Evolutionary conservation across 2,888 invertebrate species (phyloP).

Genomic region (Lepidocyrtinus sp.): DNA sequence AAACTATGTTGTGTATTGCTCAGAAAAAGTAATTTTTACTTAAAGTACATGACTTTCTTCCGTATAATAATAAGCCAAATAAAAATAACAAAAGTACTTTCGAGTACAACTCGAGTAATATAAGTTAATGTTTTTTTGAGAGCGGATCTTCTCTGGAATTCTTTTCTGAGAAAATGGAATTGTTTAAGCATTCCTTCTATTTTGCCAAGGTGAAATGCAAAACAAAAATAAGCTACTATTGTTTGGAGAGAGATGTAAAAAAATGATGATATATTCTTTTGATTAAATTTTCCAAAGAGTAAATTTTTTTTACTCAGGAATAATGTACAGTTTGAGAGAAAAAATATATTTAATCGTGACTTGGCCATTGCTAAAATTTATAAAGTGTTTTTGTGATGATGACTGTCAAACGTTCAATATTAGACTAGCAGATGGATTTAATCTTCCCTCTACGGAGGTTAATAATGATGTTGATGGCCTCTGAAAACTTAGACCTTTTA

Average conservation of each 20-base stretch:
- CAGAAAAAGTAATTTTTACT: background rate
- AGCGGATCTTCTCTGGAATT: background rate
- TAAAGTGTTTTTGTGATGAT: background rate
- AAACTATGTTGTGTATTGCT: background rate
- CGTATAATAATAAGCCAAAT: background rate
- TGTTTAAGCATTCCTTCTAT: background rate
- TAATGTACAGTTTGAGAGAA: no score
- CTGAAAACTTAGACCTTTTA: no score
- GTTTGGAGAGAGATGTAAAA: background rate
- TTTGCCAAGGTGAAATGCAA: background rate
- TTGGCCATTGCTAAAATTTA: conserved; percentile 2
- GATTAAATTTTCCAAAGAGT: background rate
- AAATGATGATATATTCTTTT: background rate
- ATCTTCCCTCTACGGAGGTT: no score
- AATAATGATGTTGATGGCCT: background rate
- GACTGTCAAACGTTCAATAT: background rate
- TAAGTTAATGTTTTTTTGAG: background rate
- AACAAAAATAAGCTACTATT: background rate
- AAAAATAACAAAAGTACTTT: background rate
- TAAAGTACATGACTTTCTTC: background rate
- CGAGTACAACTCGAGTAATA: no score
- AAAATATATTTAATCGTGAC: background rate
- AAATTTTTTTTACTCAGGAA: background rate
- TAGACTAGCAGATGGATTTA: background rate
- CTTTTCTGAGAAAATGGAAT: background rate